These are phyloP conservation scores for Autographa gamma DNA, from an alignment of 2,888 invertebrate species.

Conservation along the genomic window DNA sequence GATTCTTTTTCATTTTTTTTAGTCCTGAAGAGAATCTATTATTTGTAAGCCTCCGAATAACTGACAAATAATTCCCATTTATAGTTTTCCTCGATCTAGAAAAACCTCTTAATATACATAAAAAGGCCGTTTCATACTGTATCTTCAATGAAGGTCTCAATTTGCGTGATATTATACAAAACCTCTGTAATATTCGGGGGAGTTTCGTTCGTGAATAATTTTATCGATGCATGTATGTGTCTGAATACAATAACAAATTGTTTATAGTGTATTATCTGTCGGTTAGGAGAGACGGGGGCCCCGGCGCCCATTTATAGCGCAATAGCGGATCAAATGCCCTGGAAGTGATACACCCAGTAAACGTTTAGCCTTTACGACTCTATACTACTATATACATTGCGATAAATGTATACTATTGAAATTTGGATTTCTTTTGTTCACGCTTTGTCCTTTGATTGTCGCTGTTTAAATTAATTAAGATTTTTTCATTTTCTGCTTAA, in stretches of 20 bases:
- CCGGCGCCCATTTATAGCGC: slow-evolving; percentile 71
- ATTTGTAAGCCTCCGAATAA: neutral
- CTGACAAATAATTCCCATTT: slow-evolving; percentile 1
- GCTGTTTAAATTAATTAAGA: neutral
- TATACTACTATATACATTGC: slow-evolving; percentile 28
- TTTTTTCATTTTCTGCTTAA: neutral
- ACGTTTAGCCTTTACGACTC: slow-evolving; percentile 73
- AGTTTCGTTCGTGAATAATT: slow-evolving; percentile 50
- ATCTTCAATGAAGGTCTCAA: slow-evolving; percentile 41
- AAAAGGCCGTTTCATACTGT: slow-evolving; percentile 40
- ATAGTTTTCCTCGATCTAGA: neutral
- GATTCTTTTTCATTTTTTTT: too few relatives aligned
- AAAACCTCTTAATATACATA: slow-evolving; percentile 12
- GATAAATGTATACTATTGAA: neutral
- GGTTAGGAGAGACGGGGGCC: slow-evolving; percentile 62
- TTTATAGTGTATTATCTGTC: slow-evolving; percentile 66
- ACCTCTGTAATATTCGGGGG: slow-evolving; percentile 36
- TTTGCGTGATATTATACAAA: slow-evolving; percentile 32
- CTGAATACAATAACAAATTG: slow-evolving; percentile 57
- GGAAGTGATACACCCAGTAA: slow-evolving; percentile 78
- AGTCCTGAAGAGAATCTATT: too few relatives aligned
- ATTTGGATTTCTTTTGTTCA: neutral
- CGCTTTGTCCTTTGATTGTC: neutral
- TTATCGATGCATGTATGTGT: slow-evolving; percentile 46
- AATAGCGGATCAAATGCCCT: slow-evolving; percentile 78